Evolutionary conservation across 2,888 invertebrate species (phyloP).

Genomic region (Dryobota labecula): DNA sequence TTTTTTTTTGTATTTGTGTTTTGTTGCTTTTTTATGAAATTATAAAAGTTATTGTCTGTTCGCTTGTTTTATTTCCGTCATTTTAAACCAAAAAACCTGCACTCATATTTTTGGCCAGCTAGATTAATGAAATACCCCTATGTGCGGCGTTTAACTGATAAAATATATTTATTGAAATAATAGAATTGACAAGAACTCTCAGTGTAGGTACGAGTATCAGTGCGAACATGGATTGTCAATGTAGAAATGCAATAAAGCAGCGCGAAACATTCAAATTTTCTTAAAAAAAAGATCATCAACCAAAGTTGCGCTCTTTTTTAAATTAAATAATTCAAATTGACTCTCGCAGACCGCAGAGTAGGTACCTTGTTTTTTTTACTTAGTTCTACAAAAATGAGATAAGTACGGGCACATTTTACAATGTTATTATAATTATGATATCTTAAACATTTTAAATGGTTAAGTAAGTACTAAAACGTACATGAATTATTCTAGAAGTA

Average conservation of each 20-base stretch:
- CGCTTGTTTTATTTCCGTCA: slow-evolving; percentile 3
- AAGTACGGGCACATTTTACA: neutral
- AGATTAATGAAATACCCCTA: neutral
- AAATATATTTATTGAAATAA: neutral
- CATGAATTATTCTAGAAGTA: neutral
- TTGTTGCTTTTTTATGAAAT: neutral
- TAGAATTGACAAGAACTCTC: no score
- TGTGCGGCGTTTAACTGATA: no score
- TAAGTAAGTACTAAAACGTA: neutral
- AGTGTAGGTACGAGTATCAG: no score
- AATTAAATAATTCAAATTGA: no score
- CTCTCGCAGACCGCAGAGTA: no score
- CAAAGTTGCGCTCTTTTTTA: no score
- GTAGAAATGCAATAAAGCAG: no score
- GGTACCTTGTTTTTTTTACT: neutral
- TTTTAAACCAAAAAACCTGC: neutral
- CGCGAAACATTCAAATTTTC: no score
- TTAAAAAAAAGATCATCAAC: no score
- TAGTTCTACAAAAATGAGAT: neutral
- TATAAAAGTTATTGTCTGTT: neutral
- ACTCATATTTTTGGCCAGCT: neutral
- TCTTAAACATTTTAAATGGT: neutral
- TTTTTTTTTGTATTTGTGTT: neutral
- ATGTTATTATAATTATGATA: neutral
- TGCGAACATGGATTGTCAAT: no score